Base-by-base conservation (phyloP, 2,113 vertebrate species). In the Rousettus leschenaultii region DNA sequence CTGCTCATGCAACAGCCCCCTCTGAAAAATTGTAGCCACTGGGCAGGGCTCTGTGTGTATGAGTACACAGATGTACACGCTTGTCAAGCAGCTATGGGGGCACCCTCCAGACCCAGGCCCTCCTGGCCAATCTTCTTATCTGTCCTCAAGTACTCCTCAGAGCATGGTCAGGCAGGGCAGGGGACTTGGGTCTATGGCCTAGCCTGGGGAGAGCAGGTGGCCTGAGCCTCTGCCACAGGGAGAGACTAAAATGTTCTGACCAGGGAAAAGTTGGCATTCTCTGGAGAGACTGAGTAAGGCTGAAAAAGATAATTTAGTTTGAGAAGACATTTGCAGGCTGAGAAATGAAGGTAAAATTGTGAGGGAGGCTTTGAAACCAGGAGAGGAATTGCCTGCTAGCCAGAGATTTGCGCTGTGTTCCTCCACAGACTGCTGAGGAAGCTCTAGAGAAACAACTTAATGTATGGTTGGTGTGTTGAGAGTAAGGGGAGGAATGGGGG, bases 351-450 rank as follows among this genome's bases (percentile, higher is more conserved):
- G 1, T n/a, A 4, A 9, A 22, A 3, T 26, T 40, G 38, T 26
- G 80, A 65, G 7, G 53, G 38, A n/a, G 66, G 7, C 88, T 96
- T 73, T 57, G 90, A 94, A 82, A 38, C 28, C 74, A 84, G n/a
- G 18, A 53, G 24, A 28, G 79, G 33, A n/a, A 14, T 13, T 0
- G 2, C 63, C 51, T 59, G 57, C 80, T 24, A 45, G 16, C 48
- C 66, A 38, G 92, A 51, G 59, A 19, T 18, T 59, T 26, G 73
- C 51, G n/a, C 73, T 33, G 15, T 38, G 77, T 33, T 10, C 63
- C 71, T 85, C 26, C 43, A 21, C 1, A 14, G 65, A 21, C 57
- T 5, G 8, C 22, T 11, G 33, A 30, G 66, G 35, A 84, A 9
- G 28, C 35, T 26, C 66, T 55, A 43, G 59, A 55, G 28, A 74